phyloP scores from a whole-genome alignment of 1,140 invertebrate genomes.

The Musca domestica region DNA sequence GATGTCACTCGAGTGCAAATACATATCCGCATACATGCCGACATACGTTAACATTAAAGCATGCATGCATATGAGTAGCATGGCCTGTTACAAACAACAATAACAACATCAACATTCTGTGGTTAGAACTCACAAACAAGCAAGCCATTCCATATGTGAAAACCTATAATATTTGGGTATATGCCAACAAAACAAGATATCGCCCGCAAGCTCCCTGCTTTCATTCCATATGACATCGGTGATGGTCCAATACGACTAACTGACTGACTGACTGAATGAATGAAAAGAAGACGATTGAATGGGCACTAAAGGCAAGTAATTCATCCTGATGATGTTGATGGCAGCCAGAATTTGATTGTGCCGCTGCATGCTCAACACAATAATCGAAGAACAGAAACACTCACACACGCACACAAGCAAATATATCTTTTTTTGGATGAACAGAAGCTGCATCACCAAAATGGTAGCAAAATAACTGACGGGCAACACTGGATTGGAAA shows the following conservation, averaged over 20 bases:
- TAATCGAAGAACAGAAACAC: no score
- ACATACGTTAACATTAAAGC: neutral
- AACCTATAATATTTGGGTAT: slow-evolving; percentile 13
- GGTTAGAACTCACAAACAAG: neutral
- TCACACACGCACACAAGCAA: no score
- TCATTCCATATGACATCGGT: no score
- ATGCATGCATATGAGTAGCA: no score
- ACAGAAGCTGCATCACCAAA: no score
- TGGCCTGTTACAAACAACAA: neutral
- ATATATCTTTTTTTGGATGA: no score
- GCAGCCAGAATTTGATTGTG: slow-evolving; percentile 20
- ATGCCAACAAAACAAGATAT: slow-evolving; percentile 8
- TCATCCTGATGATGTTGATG: slow-evolving; percentile 22
- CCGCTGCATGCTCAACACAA: neutral
- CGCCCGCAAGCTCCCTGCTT: no score
- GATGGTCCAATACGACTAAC: slow-evolving; percentile 6
- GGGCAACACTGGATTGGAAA: no score
- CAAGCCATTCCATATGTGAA: no score
- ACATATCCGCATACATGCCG: neutral
- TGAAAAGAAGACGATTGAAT: slow-evolving; percentile 20
- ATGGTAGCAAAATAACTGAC: no score
- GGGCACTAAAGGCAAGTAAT: slow-evolving; percentile 20
- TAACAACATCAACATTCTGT: slow-evolving; percentile 5
- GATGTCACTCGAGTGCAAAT: neutral
- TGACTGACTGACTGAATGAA: slow-evolving; percentile 8